Evolutionary conservation across 2,113 vertebrate species (phyloP).

Genomic region (Phodopus roborovskii): DNA sequence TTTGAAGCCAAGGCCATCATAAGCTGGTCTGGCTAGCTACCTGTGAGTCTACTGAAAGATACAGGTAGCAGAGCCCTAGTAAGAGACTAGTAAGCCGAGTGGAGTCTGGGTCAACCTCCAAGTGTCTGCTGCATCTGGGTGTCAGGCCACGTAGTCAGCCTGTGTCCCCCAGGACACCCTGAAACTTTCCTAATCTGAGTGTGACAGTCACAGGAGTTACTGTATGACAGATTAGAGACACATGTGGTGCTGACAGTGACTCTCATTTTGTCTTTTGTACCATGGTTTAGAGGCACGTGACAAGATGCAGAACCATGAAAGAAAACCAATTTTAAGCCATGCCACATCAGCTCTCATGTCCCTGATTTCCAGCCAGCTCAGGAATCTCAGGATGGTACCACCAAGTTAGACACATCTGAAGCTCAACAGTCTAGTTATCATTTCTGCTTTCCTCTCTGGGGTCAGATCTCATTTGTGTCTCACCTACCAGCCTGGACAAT

Average conservation of each 20-base stretch:
- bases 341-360: neutral
- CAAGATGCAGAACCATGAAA: neutral
- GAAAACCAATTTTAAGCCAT: neutral
- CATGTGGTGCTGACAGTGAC: neutral
- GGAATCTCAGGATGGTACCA: accelerated
- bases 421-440: accelerated
- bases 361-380: neutral
- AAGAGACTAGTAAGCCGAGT: neutral
- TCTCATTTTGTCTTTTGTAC: neutral
- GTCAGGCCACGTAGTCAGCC: neutral
- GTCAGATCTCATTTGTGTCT: neutral
- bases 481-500: constrained; percentile 88
- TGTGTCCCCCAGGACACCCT: neutral
- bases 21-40: neutral
- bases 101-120: neutral
- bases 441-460: neutral
- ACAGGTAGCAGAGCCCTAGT: neutral
- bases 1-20: neutral
- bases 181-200: neutral
- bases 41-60: neutral
- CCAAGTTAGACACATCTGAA: neutral
- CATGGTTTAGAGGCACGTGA: neutral
- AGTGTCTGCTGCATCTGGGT: neutral
- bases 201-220: accelerated
- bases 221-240: neutral